phyloP scores from a whole-genome alignment of 1,140 invertebrate genomes.

The Macrobrachium rosenbergii region DNA sequence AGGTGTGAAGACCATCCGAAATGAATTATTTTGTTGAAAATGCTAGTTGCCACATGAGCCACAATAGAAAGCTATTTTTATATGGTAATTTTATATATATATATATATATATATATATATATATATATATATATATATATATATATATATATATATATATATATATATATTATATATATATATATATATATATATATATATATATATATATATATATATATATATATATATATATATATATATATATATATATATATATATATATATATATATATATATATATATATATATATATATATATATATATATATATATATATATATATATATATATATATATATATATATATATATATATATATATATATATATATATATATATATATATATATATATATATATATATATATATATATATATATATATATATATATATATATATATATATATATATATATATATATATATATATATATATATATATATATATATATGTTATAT shows the following conservation, averaged over 20 bases:
- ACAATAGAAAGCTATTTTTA: too few species aligned
- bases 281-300: conserved; percentile 9
- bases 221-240: conserved; percentile 9
- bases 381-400: too few species aligned
- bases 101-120: conserved; percentile 9
- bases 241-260: conserved; percentile 4
- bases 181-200: conserved; percentile 9
- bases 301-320: background rate
- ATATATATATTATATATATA: conserved; percentile 9
- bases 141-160: conserved; percentile 7
- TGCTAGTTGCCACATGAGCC: too few species aligned
- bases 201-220: conserved; percentile 9
- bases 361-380: too few species aligned
- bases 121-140: background rate
- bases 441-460: too few species aligned
- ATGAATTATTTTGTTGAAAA: too few species aligned
- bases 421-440: too few species aligned
- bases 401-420: too few species aligned
- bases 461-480: too few species aligned
- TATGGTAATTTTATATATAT: background rate
- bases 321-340: background rate
- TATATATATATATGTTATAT: too few species aligned
- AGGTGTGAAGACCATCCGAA: too few species aligned
- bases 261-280: conserved; percentile 7
- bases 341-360: background rate